Conservation (phyloP, 2,797 vertebrate genomes). For the Lophura swinhoii region DNA sequence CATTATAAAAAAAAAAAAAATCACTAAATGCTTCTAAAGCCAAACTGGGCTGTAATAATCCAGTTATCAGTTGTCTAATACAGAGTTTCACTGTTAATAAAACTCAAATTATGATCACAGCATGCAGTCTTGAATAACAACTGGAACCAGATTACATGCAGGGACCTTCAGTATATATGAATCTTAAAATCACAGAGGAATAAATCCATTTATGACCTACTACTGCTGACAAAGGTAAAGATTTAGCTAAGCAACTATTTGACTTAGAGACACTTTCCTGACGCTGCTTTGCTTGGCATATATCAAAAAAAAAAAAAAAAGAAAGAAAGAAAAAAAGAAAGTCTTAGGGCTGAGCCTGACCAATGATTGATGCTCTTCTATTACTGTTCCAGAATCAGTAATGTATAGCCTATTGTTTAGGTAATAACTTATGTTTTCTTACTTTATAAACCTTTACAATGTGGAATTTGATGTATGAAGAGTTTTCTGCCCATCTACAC, state of each 20-base stretch:
- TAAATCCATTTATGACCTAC: background rate
- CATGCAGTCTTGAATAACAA: background rate
- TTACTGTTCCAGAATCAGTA: background rate
- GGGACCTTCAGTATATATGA: background rate
- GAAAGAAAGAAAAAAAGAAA: background rate
- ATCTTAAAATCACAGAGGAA: background rate
- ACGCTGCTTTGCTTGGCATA: background rate
- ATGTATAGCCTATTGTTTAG: background rate
- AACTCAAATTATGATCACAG: background rate
- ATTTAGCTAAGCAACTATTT: background rate
- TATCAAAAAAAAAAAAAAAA: too few species aligned
- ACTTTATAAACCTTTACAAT: background rate
- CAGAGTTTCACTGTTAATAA: background rate
- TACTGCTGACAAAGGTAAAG: background rate
- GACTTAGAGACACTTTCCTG: background rate
- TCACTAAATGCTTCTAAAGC: background rate
- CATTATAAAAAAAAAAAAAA: background rate
- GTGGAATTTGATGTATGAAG: background rate
- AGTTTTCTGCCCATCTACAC: background rate
- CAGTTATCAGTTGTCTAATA: background rate
- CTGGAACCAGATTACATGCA: background rate
- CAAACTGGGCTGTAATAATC: background rate
- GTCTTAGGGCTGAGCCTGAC: background rate
- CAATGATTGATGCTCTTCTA: conserved; percentile 9
- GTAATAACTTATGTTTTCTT: background rate